Conservation (phyloP, 2,797 vertebrate genomes). For the Morelia viridis region DNA sequence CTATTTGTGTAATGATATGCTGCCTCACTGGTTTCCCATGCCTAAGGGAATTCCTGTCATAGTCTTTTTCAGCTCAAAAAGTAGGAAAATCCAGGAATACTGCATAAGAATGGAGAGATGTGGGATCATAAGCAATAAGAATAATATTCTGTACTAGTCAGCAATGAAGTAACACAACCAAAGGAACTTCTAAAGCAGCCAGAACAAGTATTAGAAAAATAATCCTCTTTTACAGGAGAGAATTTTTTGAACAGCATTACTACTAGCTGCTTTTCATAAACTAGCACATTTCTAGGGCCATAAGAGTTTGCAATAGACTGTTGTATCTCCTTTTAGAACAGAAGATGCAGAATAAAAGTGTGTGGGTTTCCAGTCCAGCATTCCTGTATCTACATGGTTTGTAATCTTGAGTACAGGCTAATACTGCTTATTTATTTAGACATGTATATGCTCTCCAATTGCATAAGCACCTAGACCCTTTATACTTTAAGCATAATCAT, state of each 20-base stretch:
- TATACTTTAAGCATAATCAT: not conserved
- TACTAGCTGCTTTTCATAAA: not conserved
- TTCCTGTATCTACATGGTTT: not conserved
- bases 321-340: not conserved
- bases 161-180: not conserved
- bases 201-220: not conserved
- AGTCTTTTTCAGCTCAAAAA: not conserved
- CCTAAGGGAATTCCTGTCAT: not conserved
- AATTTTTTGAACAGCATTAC: not conserved
- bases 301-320: not conserved
- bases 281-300: not conserved
- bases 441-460: not conserved
- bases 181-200: not conserved
- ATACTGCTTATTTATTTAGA: no score
- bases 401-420: not conserved
- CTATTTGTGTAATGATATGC: not conserved
- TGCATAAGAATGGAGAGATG: not conserved
- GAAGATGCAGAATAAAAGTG: not conserved
- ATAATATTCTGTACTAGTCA: not conserved
- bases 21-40: not conserved
- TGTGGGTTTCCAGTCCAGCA: not conserved
- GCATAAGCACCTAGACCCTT: not conserved
- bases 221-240: not conserved
- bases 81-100: not conserved
- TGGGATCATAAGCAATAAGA: not conserved